These are phyloP conservation scores for Cheumatopsyche charites DNA, from an alignment of 1,140 invertebrate species.

Conservation along the genomic window DNA sequence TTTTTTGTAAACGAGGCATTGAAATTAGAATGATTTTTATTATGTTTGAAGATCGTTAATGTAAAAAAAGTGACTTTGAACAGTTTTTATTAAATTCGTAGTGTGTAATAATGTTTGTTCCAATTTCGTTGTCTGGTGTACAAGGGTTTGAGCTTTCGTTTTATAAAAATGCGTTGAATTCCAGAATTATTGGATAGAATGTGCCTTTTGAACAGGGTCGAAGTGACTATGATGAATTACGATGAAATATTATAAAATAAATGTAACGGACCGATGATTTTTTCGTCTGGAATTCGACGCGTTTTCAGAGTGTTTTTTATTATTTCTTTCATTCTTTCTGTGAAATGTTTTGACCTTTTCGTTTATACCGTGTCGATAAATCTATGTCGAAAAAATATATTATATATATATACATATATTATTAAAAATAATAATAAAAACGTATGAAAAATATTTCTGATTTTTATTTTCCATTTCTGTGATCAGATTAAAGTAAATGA, in stretches of 20 bases:
- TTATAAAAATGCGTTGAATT: not conserved
- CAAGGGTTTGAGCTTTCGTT: no score
- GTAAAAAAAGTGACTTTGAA: no score
- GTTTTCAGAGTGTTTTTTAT: not conserved
- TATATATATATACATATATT: not conserved
- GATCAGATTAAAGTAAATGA: not conserved
- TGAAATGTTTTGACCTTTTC: not conserved
- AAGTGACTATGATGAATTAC: not conserved
- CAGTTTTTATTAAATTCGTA: no score
- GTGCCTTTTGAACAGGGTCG: conserved; percentile 16
- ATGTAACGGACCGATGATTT: not conserved
- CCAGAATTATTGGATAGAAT: conserved; percentile 1
- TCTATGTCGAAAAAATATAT: not conserved
- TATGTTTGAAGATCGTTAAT: no score
- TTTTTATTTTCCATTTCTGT: not conserved
- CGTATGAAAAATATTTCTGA: not conserved
- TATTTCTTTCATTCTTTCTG: no score
- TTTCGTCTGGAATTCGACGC: not conserved
- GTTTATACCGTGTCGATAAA: not conserved
- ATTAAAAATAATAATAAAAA: conserved; percentile 1
- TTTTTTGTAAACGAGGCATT: no score
- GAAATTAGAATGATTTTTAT: no score
- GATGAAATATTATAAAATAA: not conserved
- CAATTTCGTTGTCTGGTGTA: no score
- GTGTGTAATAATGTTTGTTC: no score